Evolutionary conservation across 1,140 invertebrate species (phyloP), one percentile per base, ranked within the genome.

Genomic region (Pararge aegeria): DNA sequence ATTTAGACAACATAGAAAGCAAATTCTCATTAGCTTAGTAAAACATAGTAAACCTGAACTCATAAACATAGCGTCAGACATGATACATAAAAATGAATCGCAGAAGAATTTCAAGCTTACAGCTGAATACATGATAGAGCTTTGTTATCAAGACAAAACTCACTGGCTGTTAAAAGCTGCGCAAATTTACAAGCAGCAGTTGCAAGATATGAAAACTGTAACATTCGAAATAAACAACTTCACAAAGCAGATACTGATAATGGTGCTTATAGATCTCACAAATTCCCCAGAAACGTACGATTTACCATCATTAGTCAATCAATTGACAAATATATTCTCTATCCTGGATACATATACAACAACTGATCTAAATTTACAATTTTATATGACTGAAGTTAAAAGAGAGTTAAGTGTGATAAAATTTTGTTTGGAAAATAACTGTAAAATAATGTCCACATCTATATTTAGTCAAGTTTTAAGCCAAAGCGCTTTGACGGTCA

Each of bases 81-180:
- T 77, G 4, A 78, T 89, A 54, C 78, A 85, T 50, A 80, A 61
- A 59, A 79, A 80, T 77, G 86, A 85, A 30, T 73, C 77, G 20
- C 77, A 83, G 40, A 85, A 80, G 53, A 73, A 80, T 54, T 89
- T 85, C 49, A 87, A 85, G 62, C 54, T 87, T 10, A 87, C 83
- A 7, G 82, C 88, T 46, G 85, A 90, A 62, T 85, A 89, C 60
- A 90, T 90, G 87, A 73, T 90, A 13, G 86, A 90, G 63, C 60
- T 90, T 6, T 89, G 84, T 34, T 90, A 90, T 57, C 78, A 84
- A 55, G 84, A 86, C 13, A 88, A 88, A 54, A 86, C 75, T 51
- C 88, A 90, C 59, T 90, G 89, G 89, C 66, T 90, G 9, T 63
- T 90, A 24, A 87, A 90, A 79, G 87, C 87, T 21, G 82, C 86